A percentile compares a stretch with the other conserved stretches of the same genome.
Evolutionary conservation across 2,797 vertebrate species (phyloP).

Genomic region (Pteronotus mesoamericanus): DNA sequence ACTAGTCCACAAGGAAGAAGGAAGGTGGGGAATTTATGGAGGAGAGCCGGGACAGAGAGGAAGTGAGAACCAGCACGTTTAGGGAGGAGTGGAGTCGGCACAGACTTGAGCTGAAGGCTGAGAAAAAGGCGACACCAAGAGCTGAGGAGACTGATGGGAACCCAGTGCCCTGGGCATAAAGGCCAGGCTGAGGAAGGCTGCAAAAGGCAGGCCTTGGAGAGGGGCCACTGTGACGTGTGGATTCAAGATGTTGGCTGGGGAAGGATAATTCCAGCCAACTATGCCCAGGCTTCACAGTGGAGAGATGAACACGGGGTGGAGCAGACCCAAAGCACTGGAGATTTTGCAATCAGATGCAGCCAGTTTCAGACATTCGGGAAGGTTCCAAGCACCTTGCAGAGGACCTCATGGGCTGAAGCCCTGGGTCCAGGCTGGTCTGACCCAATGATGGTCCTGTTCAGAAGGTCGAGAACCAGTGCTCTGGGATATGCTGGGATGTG

Average conservation of each 20-base stretch:
- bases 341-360: not conserved
- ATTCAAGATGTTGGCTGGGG: not conserved
- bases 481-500: not conserved
- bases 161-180: not conserved
- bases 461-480: not conserved
- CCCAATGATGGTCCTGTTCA: not conserved
- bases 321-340: not conserved
- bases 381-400: not conserved
- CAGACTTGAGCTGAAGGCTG: not conserved
- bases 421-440: not conserved
- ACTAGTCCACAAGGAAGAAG: not conserved
- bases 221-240: not conserved
- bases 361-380: not conserved
- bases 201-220: not conserved
- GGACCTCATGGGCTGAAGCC: not conserved
- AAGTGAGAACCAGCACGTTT: not conserved
- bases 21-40: not conserved
- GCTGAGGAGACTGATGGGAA: not conserved
- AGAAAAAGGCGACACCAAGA: not conserved
- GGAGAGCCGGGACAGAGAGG: not conserved
- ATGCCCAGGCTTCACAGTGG: not conserved
- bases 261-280: not conserved
- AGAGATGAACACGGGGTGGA: not conserved
- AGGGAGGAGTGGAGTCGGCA: not conserved
- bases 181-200: not conserved